These are phyloP conservation scores for Pteromalus puparum DNA, from an alignment of 1,140 invertebrate genomes.

Conservation along the genomic window DNA sequence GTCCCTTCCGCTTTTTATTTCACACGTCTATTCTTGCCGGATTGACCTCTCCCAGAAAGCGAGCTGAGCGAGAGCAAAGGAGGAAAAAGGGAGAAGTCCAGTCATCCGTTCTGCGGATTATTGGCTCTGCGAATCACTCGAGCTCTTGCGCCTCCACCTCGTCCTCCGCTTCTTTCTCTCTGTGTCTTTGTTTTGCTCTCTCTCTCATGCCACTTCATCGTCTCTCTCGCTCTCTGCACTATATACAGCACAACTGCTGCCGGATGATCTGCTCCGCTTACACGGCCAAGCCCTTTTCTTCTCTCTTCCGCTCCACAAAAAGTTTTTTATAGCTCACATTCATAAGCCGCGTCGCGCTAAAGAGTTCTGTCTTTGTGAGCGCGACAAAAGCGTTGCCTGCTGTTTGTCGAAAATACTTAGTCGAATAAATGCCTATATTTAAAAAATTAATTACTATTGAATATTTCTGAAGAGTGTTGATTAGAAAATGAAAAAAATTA, in stretches of 20 bases:
- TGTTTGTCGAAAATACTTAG: background rate
- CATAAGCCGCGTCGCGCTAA: background rate
- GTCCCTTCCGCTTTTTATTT: constrained; percentile 39
- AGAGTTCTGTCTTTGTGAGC: background rate
- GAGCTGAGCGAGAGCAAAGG: background rate
- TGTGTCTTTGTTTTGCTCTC: constrained; percentile 2
- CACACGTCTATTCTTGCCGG: constrained; percentile 38
- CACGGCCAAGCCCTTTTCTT: background rate
- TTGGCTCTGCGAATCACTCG: constrained; percentile 17
- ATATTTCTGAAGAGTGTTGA: too few relatives aligned
- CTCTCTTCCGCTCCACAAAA: background rate
- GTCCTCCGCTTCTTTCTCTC: background rate
- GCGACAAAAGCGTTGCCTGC: background rate
- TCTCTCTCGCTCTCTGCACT: background rate
- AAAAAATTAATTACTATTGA: too few relatives aligned
- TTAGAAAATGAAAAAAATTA: too few relatives aligned
- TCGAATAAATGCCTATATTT: background rate
- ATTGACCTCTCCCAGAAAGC: background rate
- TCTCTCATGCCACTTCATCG: constrained; percentile 5
- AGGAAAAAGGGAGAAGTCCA: background rate
- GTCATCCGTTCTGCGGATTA: constrained; percentile 15
- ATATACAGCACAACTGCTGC: background rate
- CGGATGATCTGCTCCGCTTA: background rate
- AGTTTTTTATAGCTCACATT: background rate
- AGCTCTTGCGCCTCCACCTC: background rate